A percentile compares a stretch with the other conserved stretches of the same genome.
Conservation (phyloP, 2,797 vertebrate species). For the Podarcis lilfordi region DNA sequence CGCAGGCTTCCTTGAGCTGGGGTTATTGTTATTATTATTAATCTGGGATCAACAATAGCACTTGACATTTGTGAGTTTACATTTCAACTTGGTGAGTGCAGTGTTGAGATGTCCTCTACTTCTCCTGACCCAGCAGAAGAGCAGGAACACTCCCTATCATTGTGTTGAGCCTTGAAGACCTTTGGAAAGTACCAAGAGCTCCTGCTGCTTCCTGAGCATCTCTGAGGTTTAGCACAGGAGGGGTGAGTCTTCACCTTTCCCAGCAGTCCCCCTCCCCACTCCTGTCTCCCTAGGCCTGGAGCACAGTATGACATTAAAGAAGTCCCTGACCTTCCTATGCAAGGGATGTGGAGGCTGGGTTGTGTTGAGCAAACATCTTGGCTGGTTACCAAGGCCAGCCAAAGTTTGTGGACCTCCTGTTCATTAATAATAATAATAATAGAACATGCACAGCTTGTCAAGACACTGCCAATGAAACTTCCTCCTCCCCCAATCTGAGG, state of each 20-base stretch:
- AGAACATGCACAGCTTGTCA: neutral
- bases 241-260: neutral
- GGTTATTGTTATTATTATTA: no score
- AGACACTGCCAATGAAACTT: neutral
- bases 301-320: neutral
- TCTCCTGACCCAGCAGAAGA: neutral
- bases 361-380: neutral
- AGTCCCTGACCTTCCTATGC: neutral
- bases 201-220: neutral
- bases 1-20: no score
- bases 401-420: neutral
- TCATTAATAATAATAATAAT: neutral
- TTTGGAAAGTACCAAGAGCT: no score
- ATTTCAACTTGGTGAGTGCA: neutral
- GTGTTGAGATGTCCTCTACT: neutral
- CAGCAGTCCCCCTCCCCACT: no score
- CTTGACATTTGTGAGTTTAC: neutral
- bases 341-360: neutral
- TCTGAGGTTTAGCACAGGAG: neutral
- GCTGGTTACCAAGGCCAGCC: neutral
- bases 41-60: neutral
- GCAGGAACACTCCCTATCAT: neutral
- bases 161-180: neutral
- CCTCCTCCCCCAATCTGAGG: neutral
- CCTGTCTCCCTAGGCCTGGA: neutral